phyloP scores from a whole-genome alignment of 2,888 invertebrate species.

The Dolichomitus sp. region DNA sequence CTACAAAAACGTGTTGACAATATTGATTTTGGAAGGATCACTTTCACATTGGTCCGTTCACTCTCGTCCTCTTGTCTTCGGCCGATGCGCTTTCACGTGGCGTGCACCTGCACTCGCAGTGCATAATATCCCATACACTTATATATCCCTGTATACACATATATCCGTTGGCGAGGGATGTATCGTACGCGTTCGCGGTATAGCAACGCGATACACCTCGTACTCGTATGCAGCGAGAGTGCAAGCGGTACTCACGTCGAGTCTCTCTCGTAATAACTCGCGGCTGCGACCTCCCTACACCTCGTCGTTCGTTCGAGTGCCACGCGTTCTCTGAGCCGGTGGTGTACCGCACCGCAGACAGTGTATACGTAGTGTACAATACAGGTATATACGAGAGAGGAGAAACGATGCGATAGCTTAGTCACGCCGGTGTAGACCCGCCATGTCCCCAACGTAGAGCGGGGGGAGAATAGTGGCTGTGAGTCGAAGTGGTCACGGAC shows the following conservation, averaged over 20 bases:
- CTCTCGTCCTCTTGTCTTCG: slow-evolving; percentile 36
- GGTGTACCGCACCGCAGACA: slow-evolving; percentile 26
- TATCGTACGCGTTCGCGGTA: slow-evolving; percentile 14
- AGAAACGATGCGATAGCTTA: slow-evolving; percentile 63
- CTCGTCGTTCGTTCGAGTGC: slow-evolving; percentile 64
- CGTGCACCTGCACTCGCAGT: slow-evolving; percentile 13
- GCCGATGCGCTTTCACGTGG: slow-evolving; percentile 38
- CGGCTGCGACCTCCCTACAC: slow-evolving; percentile 63
- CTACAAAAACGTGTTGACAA: background rate
- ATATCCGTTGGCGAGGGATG: slow-evolving; percentile 21
- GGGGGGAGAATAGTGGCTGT: background rate
- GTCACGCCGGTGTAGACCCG: slow-evolving; percentile 53
- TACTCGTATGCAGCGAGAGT: slow-evolving; percentile 52
- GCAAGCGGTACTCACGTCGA: slow-evolving; percentile 60
- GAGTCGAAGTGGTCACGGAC: slow-evolving; percentile 42
- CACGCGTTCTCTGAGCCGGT: slow-evolving; percentile 54
- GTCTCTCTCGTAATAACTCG: slow-evolving; percentile 64
- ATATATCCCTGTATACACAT: slow-evolving; percentile 1
- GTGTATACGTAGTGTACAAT: slow-evolving; percentile 25
- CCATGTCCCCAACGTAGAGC: slow-evolving; percentile 25
- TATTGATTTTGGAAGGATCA: background rate
- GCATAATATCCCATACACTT: background rate
- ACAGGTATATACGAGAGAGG: slow-evolving; percentile 32
- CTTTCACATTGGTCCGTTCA: slow-evolving; percentile 41
- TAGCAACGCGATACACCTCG: slow-evolving; percentile 30